phyloP scores from a whole-genome alignment of 1,140 invertebrate species.

The Dufourea novaeangliae region DNA sequence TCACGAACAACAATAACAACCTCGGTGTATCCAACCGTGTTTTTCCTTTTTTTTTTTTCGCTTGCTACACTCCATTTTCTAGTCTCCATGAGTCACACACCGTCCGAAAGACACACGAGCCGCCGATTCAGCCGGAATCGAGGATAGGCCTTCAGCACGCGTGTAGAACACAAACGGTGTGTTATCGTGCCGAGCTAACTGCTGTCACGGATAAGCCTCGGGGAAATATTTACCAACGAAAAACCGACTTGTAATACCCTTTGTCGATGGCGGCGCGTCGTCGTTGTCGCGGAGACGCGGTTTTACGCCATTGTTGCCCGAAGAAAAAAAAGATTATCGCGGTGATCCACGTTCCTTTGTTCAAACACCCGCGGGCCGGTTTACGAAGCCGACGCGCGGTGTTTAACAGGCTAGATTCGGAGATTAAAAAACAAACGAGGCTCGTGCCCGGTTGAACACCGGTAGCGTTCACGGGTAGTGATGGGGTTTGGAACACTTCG shows the following conservation, averaged over 20 bases:
- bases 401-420: no score
- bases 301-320: conserved; percentile 17
- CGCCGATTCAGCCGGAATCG: neutral
- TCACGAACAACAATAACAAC: no score
- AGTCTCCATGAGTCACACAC: no score
- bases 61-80: no score
- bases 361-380: neutral
- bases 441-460: neutral
- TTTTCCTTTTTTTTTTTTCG: no score
- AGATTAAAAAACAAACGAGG: conserved; percentile 50
- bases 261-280: conserved; percentile 9
- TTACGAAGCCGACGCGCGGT: neutral
- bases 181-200: conserved; percentile 27
- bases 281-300: neutral
- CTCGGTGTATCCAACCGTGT: no score
- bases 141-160: no score
- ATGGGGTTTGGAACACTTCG: no score
- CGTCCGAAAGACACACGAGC: neutral
- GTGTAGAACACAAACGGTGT: neutral
- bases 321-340: conserved; percentile 25
- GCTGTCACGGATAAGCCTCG: conserved; percentile 15
- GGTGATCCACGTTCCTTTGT: conserved; percentile 33
- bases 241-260: conserved; percentile 27
- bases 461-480: no score
- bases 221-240: conserved; percentile 36